These are phyloP conservation scores for Argya squamiceps DNA, from an alignment of 2,797 vertebrate species.

Conservation along the genomic window DNA sequence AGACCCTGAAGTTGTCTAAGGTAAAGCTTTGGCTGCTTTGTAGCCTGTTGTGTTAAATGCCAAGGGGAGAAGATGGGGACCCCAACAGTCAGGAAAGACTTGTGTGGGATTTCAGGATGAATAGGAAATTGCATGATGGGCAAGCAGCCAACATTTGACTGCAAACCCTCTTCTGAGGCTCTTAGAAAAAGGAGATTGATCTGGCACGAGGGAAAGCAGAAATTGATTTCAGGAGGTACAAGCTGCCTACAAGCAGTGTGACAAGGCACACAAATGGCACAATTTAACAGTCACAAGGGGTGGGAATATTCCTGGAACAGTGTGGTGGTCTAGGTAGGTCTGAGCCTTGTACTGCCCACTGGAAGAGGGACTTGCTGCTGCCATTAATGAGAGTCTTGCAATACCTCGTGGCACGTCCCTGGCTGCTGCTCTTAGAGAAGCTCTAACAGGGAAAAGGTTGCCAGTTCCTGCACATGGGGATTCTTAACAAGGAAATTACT, in stretches of 20 bases:
- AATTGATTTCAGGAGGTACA: neutral
- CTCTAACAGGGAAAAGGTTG: neutral
- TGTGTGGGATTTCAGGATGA: neutral
- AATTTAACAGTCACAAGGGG: neutral
- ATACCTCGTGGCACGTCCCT: neutral
- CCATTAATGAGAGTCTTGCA: neutral
- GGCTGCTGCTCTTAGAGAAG: neutral
- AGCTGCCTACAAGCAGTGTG: neutral
- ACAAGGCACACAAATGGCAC: neutral
- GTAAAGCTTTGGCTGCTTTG: conserved; percentile 68
- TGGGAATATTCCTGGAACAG: neutral
- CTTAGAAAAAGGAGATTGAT: conserved; percentile 21
- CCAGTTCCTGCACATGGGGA: neutral
- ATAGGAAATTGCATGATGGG: conserved; percentile 28
- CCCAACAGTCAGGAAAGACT: neutral
- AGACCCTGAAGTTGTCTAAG: conserved; percentile 90
- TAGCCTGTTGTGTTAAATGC: neutral
- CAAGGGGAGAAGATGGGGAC: neutral
- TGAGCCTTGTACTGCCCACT: neutral
- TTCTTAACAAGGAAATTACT: neutral
- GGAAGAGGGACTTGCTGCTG: neutral
- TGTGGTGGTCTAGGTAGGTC: neutral
- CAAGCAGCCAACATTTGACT: conserved; percentile 7
- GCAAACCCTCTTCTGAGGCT: neutral
- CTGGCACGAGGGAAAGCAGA: neutral